phyloP scores from a whole-genome alignment of 2,113 vertebrate species.

The Ceuthmochares aereus region DNA sequence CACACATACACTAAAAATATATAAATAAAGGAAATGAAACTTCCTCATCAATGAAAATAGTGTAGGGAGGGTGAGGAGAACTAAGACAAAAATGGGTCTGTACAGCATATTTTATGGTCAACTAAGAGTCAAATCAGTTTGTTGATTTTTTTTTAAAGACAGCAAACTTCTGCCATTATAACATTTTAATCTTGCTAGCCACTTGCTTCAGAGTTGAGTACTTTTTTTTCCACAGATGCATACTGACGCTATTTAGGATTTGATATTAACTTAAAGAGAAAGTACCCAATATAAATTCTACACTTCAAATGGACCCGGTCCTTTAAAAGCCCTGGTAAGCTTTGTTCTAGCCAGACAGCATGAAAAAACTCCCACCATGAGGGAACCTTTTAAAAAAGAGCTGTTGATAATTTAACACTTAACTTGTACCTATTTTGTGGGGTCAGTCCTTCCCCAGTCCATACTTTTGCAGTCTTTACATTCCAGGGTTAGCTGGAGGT shows the following conservation, averaged over 20 bases:
- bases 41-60: constrained; percentile 59
- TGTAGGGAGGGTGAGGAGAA: background rate
- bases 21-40: constrained; percentile 71
- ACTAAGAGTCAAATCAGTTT: background rate
- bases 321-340: constrained; percentile 24
- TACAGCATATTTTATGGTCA: background rate
- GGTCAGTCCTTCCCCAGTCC: constrained; percentile 32
- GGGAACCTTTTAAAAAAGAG: background rate
- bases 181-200: background rate
- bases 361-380: constrained; percentile 21
- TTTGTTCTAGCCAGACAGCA: background rate
- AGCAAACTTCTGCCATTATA: background rate
- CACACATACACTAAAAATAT: constrained; percentile 54
- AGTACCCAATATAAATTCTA: background rate
- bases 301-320: background rate
- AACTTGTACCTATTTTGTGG: constrained; percentile 15
- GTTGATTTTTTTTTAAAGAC: background rate
- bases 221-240: background rate
- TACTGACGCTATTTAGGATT: constrained; percentile 36
- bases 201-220: background rate
- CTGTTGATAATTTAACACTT: constrained; percentile 14
- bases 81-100: background rate
- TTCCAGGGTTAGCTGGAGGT: constrained; percentile 5
- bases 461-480: constrained; percentile 40
- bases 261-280: constrained; percentile 51